phyloP scores from a whole-genome alignment of 2,888 invertebrate genomes.

The Lapara coniferarum region DNA sequence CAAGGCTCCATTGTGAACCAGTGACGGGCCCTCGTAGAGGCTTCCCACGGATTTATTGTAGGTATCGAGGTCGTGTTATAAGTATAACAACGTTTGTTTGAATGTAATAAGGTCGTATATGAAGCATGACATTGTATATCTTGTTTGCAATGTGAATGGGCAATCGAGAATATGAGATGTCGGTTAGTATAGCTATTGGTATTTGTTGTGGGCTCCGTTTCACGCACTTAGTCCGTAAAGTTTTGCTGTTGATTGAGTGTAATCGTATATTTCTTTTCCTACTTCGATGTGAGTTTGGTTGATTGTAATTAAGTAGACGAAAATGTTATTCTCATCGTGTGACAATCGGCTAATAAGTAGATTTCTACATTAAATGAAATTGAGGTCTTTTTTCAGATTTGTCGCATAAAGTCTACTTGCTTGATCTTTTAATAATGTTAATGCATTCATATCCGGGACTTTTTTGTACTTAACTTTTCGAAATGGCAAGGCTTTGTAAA shows the following conservation, averaged over 20 bases:
- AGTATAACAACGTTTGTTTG: conserved; percentile 37
- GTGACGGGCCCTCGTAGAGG: conserved; percentile 47
- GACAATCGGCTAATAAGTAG: not conserved
- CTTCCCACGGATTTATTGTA: conserved; percentile 67
- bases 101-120: conserved; percentile 4
- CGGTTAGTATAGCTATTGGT: too few species aligned
- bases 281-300: too few species aligned
- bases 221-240: too few species aligned
- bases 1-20: conserved; percentile 44
- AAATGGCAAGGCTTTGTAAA: not conserved
- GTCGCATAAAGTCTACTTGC: not conserved
- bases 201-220: too few species aligned
- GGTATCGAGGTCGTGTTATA: conserved; percentile 58
- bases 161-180: not conserved
- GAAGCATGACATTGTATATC: not conserved
- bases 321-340: too few species aligned
- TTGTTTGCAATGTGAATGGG: not conserved
- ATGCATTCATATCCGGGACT: not conserved
- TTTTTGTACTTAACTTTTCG: not conserved
- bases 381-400: not conserved
- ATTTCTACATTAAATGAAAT: not conserved
- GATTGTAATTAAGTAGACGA: too few species aligned
- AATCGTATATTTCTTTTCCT: too few species aligned
- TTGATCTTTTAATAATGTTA: not conserved
- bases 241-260: too few species aligned